Percentiles rank a stretch among this genome's conserved stretches.
Conservation (phyloP, 2,797 vertebrate genomes). For the Lepilemur septentrionalis region DNA sequence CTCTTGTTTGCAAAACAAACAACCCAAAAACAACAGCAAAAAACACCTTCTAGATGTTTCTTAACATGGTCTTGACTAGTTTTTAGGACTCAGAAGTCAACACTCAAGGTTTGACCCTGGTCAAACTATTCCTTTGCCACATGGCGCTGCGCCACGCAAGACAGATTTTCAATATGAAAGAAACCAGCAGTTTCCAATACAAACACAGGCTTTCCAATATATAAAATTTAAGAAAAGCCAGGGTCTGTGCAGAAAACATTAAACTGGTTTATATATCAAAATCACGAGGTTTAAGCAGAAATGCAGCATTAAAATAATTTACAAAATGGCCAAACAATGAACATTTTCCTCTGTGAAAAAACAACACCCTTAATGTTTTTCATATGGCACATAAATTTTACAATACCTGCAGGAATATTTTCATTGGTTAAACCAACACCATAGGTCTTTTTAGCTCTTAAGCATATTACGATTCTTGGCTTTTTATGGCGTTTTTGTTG, state of each 20-base stretch:
- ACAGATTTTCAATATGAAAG: conserved; percentile 74
- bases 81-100: conserved; percentile 53
- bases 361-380: conserved; percentile 86
- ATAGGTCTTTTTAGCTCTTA: conserved; percentile 83
- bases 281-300: conserved; percentile 74
- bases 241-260: conserved; percentile 69
- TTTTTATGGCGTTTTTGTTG: conserved; percentile 81
- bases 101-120: conserved; percentile 38
- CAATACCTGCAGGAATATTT: conserved; percentile 85
- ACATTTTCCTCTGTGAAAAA: conserved; percentile 84
- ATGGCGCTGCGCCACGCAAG: conserved; percentile 53
- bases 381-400: conserved; percentile 88
- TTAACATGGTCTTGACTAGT: not conserved
- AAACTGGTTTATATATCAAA: conserved; percentile 76
- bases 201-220: conserved; percentile 71
- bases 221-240: conserved; percentile 74
- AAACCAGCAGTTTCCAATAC: conserved; percentile 73
- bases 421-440: conserved; percentile 85
- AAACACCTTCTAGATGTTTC: not conserved
- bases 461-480: conserved; percentile 78
- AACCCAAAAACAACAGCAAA: not conserved
- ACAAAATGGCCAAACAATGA: conserved; percentile 85
- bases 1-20: not conserved
- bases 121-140: conserved; percentile 46
- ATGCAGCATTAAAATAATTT: conserved; percentile 82